Evolutionary conservation across 2,888 invertebrate species (phyloP).

Genomic region (Palloptera scutellata): DNA sequence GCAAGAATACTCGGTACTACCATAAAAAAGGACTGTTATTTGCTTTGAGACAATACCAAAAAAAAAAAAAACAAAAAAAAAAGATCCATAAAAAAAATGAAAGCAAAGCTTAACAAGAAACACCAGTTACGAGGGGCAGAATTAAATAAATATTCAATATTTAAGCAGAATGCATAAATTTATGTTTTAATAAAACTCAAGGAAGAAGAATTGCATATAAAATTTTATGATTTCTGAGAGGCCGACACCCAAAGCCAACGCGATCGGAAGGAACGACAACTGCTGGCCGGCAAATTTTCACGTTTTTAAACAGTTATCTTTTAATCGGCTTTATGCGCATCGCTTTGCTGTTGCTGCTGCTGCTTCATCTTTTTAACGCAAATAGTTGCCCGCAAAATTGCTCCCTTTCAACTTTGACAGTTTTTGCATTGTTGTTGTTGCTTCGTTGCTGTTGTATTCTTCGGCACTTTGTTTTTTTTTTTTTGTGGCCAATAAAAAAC

Average conservation of each 20-base stretch:
- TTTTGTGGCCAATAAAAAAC: constrained; percentile 44
- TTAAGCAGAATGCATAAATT: constrained; percentile 16
- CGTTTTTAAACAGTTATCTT: constrained; percentile 48
- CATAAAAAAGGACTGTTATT: neutral
- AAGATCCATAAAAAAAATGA: neutral
- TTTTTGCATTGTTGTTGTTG: constrained; percentile 30
- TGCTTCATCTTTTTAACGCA: constrained; percentile 29
- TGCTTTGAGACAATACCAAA: too few relatives aligned
- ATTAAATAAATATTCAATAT: neutral
- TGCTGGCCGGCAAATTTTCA: neutral
- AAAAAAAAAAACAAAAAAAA: too few relatives aligned
- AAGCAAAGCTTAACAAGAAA: constrained; percentile 8
- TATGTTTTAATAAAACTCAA: constrained; percentile 35
- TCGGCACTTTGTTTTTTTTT: constrained; percentile 2
- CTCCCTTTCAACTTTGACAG: constrained; percentile 30
- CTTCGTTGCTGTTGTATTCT: constrained; percentile 5
- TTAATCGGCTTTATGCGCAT: constrained; percentile 47
- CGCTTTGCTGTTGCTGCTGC: constrained; percentile 16
- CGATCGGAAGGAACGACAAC: neutral
- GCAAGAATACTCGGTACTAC: constrained; percentile 10
- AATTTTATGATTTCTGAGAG: constrained; percentile 42
- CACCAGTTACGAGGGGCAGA: too few relatives aligned
- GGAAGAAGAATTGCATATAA: constrained; percentile 35
- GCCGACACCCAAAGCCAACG: constrained; percentile 31
- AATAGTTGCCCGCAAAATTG: constrained; percentile 31